phyloP scores from a whole-genome alignment of 2,113 vertebrate species.

The Pituophis catenifer region DNA sequence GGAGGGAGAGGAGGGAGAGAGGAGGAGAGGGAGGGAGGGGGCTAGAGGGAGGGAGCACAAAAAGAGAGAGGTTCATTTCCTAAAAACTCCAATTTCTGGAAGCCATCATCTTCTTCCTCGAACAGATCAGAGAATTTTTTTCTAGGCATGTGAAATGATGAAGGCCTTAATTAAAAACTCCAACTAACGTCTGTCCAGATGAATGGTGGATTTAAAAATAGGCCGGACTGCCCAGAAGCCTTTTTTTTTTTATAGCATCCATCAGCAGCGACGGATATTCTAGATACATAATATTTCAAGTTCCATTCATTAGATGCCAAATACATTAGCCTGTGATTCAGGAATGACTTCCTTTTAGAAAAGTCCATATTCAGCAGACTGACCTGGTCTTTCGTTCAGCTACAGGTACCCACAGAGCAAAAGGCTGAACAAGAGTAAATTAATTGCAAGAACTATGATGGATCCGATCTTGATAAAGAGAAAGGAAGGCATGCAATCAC shows the following conservation, averaged over 20 bases:
- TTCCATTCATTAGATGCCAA: neutral
- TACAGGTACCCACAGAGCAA: slow-evolving; percentile 17
- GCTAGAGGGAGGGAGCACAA: too few species aligned
- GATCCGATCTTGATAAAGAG: neutral
- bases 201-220: slow-evolving; percentile 53
- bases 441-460: slow-evolving; percentile 10
- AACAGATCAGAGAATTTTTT: fast-evolving
- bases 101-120: neutral
- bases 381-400: neutral
- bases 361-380: slow-evolving; percentile 5
- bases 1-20: too few species aligned
- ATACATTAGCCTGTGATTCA: slow-evolving; percentile 13
- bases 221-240: neutral
- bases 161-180: slow-evolving; percentile 40
- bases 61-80: neutral
- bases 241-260: slow-evolving; percentile 1
- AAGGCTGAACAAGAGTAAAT: neutral
- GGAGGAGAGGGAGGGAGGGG: too few species aligned
- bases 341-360: slow-evolving; percentile 4
- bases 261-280: slow-evolving; percentile 20
- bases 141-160: neutral
- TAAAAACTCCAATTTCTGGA: neutral
- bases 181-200: slow-evolving; percentile 34
- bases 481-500: neutral
- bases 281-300: slow-evolving; percentile 19